Conservation (phyloP, 2,113 vertebrate species). For the Phaetusa simplex region DNA sequence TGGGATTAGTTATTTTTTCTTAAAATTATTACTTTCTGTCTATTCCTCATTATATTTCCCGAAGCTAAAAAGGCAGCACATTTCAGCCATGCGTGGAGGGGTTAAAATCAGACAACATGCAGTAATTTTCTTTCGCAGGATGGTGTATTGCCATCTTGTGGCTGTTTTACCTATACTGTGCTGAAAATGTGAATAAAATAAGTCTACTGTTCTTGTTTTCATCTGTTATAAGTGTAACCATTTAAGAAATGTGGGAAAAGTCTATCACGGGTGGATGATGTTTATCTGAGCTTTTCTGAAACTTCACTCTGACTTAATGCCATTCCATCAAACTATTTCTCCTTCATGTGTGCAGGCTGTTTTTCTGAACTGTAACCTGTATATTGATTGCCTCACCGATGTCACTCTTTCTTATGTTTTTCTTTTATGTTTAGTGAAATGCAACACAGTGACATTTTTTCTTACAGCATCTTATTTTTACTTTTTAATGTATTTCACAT, state of each 20-base stretch:
- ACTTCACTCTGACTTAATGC: not conserved
- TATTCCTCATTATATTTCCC: not conserved
- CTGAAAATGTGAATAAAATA: not conserved
- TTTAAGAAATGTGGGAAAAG: not conserved
- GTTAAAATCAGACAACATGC: not conserved
- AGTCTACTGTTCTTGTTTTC: not conserved
- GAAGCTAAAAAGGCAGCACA: not conserved
- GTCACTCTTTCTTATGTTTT: not conserved
- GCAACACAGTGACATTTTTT: not conserved
- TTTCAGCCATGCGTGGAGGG: not conserved
- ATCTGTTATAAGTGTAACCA: not conserved
- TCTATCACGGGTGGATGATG: not conserved
- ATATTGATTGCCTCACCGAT: not conserved
- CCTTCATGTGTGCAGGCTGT: not conserved
- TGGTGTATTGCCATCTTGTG: constrained; percentile 72
- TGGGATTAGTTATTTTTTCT: not conserved
- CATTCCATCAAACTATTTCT: not conserved
- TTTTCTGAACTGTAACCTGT: not conserved
- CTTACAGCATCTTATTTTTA: not conserved
- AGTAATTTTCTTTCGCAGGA: constrained; percentile 11
- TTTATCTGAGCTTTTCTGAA: not conserved
- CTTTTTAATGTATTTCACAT: not conserved
- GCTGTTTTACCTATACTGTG: not conserved
- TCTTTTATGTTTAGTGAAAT: not conserved
- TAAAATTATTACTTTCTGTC: not conserved